Evolutionary conservation across 35 echinoderm and acorn worm genomes (phyloP).

Genomic region (Apostichopus japonicus): DNA sequence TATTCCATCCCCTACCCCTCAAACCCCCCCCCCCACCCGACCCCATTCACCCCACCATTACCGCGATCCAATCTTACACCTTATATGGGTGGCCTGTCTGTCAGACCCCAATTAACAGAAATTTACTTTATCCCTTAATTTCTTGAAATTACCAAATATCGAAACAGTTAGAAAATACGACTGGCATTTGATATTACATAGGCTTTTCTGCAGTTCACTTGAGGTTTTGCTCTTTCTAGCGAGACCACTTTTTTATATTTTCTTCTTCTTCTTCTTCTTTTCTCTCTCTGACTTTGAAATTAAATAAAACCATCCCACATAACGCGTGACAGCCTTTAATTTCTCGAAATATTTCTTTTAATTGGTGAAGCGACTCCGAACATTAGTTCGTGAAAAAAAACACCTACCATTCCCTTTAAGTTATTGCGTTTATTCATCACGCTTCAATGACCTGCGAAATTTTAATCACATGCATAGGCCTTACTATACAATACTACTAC

Average conservation of each 20-base stretch:
- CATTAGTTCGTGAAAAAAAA: background rate
- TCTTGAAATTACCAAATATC: no score
- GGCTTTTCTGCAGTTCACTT: no score
- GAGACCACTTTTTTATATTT: no score
- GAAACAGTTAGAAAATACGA: no score
- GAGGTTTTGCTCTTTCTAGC: no score
- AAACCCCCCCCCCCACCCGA: background rate
- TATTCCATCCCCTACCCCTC: background rate
- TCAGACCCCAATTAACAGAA: no score
- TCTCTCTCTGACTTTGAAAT: background rate
- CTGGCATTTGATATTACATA: no score
- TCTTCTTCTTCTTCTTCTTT: background rate
- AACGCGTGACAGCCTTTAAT: background rate
- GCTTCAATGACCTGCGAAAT: slow-evolving; percentile 37
- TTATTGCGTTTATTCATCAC: slow-evolving; percentile 28
- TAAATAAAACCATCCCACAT: background rate
- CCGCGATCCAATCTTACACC: background rate
- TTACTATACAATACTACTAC: background rate
- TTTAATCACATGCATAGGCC: slow-evolving; percentile 42
- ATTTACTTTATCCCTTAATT: no score
- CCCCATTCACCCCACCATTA: background rate
- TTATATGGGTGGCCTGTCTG: background rate
- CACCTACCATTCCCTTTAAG: slow-evolving; percentile 14
- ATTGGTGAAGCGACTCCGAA: background rate
- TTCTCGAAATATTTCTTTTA: background rate